Percentiles rank a stretch among this genome's conserved stretches.
Conservation (phyloP, 2,888 invertebrate genomes). For the Dichetophora obliterata region DNA sequence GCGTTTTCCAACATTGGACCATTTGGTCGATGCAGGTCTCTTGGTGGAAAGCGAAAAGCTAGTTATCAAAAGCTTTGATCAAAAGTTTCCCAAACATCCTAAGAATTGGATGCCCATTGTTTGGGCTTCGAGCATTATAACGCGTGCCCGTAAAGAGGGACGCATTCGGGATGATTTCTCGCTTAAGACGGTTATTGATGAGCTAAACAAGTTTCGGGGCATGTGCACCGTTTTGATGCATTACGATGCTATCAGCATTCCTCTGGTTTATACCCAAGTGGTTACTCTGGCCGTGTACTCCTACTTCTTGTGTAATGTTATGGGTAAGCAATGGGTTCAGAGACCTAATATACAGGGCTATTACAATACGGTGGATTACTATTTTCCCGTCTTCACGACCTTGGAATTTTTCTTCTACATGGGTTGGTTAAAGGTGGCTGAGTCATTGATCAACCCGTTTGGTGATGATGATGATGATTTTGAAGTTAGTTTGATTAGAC, state of each 20-base stretch:
- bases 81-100: constrained; percentile 84
- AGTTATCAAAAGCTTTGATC: constrained; percentile 81
- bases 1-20: constrained; percentile 85
- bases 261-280: constrained; percentile 87
- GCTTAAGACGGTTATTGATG: constrained; percentile 89
- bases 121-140: constrained; percentile 90
- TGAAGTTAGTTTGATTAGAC: constrained; percentile 73
- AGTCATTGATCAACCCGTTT: constrained; percentile 89
- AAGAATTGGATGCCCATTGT: constrained; percentile 92
- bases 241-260: constrained; percentile 81
- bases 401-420: constrained; percentile 89
- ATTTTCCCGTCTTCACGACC: constrained; percentile 89
- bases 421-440: constrained; percentile 93
- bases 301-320: constrained; percentile 86
- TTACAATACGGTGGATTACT: constrained; percentile 78
- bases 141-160: constrained; percentile 87
- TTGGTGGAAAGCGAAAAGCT: constrained; percentile 82
- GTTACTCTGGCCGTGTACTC: constrained; percentile 90
- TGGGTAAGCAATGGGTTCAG: constrained; percentile 89
- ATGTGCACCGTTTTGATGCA: constrained; percentile 80
- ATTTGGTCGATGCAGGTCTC: constrained; percentile 86
- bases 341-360: constrained; percentile 67
- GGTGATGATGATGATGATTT: constrained; percentile 93
- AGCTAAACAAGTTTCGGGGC: constrained; percentile 84
- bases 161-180: constrained; percentile 91